These are phyloP conservation scores for Strix occidentalis DNA, from an alignment of 2,797 vertebrate genomes.

Conservation along the genomic window DNA sequence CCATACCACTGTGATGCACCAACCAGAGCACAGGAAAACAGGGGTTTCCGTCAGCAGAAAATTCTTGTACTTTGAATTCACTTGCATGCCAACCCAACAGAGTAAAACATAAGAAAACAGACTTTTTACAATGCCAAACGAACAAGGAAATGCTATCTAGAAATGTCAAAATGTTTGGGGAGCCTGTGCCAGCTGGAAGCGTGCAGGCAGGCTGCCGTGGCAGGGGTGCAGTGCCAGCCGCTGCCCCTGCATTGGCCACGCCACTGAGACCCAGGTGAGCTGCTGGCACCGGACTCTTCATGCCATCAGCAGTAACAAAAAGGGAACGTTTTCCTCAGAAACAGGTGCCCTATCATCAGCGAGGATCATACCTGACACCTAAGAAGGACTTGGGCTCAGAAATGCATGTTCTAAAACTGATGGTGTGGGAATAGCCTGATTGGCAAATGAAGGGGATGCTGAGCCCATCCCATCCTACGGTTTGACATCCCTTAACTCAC, in stretches of 20 bases:
- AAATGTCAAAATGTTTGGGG: neutral
- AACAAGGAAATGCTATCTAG: neutral
- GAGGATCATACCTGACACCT: neutral
- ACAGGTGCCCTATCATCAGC: too few relatives aligned
- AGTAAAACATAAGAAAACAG: neutral
- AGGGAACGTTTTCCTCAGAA: neutral
- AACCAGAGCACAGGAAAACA: neutral
- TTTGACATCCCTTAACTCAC: neutral
- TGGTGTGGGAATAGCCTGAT: neutral
- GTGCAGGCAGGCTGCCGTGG: accelerated
- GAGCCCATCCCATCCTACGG: neutral
- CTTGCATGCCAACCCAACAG: neutral
- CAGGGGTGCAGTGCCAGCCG: neutral
- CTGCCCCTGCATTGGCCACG: neutral
- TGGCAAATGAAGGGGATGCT: neutral
- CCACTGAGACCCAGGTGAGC: neutral
- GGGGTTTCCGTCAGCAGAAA: neutral
- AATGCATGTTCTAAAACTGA: neutral
- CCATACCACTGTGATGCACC: neutral
- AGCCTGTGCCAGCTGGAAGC: neutral
- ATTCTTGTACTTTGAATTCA: neutral
- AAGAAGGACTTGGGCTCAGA: neutral
- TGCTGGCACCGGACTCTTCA: neutral
- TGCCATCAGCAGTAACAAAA: neutral
- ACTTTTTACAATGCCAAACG: too few relatives aligned